Conservation (phyloP, 2,888 invertebrate species). For the Oscheius onirici region DNA sequence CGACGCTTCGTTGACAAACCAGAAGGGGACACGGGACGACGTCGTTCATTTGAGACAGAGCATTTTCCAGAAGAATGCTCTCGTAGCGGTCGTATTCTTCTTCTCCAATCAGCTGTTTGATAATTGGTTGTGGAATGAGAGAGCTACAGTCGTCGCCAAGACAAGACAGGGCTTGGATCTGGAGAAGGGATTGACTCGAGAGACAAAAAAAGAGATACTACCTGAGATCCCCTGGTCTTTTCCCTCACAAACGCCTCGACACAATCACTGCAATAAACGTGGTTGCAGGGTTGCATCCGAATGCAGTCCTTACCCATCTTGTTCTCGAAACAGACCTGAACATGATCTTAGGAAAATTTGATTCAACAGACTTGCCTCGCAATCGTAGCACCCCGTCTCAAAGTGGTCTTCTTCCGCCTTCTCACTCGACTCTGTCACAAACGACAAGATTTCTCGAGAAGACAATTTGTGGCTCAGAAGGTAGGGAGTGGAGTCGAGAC, state of each 20-base stretch:
- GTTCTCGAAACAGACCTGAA: conserved; percentile 75
- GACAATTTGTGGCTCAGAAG: conserved; percentile 7
- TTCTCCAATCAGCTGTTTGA: conserved; percentile 39
- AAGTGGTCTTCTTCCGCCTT: conserved; percentile 36
- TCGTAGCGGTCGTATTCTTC: conserved; percentile 36
- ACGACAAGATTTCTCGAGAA: conserved; percentile 16
- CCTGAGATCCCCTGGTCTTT: conserved; percentile 25
- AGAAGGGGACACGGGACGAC: conserved; percentile 78
- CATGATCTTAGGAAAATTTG: neutral
- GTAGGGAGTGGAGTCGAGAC: neutral
- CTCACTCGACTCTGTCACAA: conserved; percentile 34
- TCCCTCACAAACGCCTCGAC: conserved; percentile 75
- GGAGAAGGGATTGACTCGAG: conserved; percentile 16
- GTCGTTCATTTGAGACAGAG: conserved; percentile 75
- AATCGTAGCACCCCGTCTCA: conserved; percentile 33
- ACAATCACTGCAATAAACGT: conserved; percentile 78
- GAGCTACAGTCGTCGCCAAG: conserved; percentile 35
- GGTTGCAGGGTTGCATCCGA: conserved; percentile 76
- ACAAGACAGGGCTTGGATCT: conserved; percentile 42
- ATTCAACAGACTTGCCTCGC: conserved; percentile 27
- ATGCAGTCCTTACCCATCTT: conserved; percentile 75
- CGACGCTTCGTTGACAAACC: conserved; percentile 76
- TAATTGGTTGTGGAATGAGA: conserved; percentile 26
- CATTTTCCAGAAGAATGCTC: conserved; percentile 34
- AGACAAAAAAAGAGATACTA: too few relatives aligned